Evolutionary conservation across 2,888 invertebrate genomes (phyloP), one percentile per base, ranked within the genome.

Genomic region (Drosophila nigricruria): DNA sequence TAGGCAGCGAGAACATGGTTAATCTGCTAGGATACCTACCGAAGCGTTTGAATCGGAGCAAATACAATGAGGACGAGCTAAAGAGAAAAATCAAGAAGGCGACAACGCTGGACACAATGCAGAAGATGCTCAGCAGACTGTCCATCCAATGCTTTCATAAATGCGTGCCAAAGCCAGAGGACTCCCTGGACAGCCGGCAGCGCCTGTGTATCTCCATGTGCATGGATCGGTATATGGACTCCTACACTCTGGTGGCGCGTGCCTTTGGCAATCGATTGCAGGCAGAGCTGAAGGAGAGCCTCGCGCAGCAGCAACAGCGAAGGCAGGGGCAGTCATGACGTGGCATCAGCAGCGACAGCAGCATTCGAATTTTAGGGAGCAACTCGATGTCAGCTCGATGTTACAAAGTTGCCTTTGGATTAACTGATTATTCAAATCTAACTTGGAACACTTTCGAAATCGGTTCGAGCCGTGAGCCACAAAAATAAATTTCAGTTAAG

Each of bases 201-300:
- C 25, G 50, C 12, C 20, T 30, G 5, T 71, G 71, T 63, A 70
- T 71, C 12, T 16, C 34, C 5, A 20, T 70, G 32, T 69, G 71
- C 25, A 58, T 60, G 59, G 71, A 72, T 32, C 50, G 71, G 6
- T 72, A 59, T 12, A 43, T 59, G 49, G 71, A 72, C 16, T 72
- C 71, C 14, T 64, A 64, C 25, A 60, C 56, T 5, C 10, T 71
- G 38, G 71, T 64, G 49, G 70, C 70, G 3, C 59, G 45, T 0
- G 38, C 71, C n/a, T 64, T 50, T 5, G 54, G 43, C n/a, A 40
- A 40, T 16, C 64, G 71, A 1, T 3, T 71, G 40, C 64, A 64
- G 6, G 38, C 20, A 0, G 71, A 70, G 36, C 32, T 70, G n/a
- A 18, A 10, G 6, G 38, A 63, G 10, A n/a, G 38, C 1, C 36